Percentiles rank a stretch among this genome's conserved stretches.
Evolutionary conservation across 2,888 invertebrate species (phyloP).

Genomic region (Teinopalpus imperialis): DNA sequence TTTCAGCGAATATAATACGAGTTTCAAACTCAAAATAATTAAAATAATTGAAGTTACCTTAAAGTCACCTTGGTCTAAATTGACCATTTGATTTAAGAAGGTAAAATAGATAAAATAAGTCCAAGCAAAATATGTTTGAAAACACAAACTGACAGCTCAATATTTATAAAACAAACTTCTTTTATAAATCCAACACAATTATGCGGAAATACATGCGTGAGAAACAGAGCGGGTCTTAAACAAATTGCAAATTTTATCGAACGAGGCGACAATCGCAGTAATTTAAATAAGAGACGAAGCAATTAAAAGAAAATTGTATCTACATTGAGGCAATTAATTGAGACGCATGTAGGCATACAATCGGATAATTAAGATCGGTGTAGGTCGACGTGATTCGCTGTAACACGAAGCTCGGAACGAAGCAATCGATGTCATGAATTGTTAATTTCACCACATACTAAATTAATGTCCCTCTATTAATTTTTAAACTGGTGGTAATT

Average conservation of each 20-base stretch:
- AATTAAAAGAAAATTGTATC: conserved; percentile 21
- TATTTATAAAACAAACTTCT: too few relatives aligned
- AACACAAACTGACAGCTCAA: too few relatives aligned
- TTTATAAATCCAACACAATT: too few relatives aligned
- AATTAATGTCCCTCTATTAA: conserved; percentile 19
- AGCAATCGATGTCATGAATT: conserved; percentile 43
- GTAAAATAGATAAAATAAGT: too few relatives aligned
- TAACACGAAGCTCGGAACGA: conserved; percentile 17
- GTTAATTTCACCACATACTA: conserved; percentile 40
- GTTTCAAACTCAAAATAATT: too few relatives aligned
- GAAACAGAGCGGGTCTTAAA: background rate
- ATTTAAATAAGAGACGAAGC: conserved; percentile 13
- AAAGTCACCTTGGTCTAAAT: too few relatives aligned
- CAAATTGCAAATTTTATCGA: background rate
- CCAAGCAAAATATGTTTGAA: too few relatives aligned
- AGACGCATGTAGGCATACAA: conserved; percentile 54
- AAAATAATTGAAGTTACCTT: too few relatives aligned
- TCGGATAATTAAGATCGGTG: conserved; percentile 58
- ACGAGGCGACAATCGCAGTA: background rate
- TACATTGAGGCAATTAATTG: conserved; percentile 47
- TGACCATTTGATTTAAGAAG: too few relatives aligned
- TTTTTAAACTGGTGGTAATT: too few relatives aligned
- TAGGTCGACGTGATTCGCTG: conserved; percentile 48
- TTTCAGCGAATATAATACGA: too few relatives aligned
- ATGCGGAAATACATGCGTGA: too few relatives aligned